Conservation (phyloP, 1,140 invertebrate genomes). For the Yoshiicerus persimilis region DNA sequence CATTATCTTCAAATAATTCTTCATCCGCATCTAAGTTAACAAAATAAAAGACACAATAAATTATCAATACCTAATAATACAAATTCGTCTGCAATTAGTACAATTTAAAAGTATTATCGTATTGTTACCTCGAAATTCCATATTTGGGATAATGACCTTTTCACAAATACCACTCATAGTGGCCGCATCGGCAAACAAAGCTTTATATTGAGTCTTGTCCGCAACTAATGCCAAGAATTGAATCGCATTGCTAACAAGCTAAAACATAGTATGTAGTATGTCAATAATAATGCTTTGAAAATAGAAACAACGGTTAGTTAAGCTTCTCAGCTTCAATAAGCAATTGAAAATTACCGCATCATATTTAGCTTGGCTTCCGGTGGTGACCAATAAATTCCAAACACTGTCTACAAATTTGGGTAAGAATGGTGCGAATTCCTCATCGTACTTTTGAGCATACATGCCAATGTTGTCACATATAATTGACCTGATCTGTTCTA, state of each 20-base stretch:
- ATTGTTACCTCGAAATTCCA: conserved; percentile 83
- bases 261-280: background rate
- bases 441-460: conserved; percentile 96
- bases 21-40: conserved; percentile 77
- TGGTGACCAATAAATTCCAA: conserved; percentile 85
- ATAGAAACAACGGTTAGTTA: too few relatives aligned
- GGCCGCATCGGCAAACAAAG: conserved; percentile 82
- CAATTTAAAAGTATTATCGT: background rate
- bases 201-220: conserved; percentile 81
- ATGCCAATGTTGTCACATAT: conserved; percentile 92
- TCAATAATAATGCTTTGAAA: background rate
- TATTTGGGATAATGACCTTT: conserved; percentile 97
- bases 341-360: conserved; percentile 87
- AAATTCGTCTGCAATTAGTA: background rate
- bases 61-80: background rate
- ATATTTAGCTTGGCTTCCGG: conserved; percentile 83
- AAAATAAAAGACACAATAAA: background rate
- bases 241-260: conserved; percentile 93
- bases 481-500: conserved; percentile 90
- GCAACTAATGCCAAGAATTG: conserved; percentile 93
- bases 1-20: conserved; percentile 96
- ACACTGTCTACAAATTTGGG: conserved; percentile 87
- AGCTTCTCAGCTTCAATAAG: too few relatives aligned
- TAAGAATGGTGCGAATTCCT: conserved; percentile 89
- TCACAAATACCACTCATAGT: conserved; percentile 91